Percentiles rank a stretch among this genome's conserved stretches.
phyloP scores from a whole-genome alignment of 2,888 invertebrate species.

The Bursaphelenchus okinawaensis region DNA sequence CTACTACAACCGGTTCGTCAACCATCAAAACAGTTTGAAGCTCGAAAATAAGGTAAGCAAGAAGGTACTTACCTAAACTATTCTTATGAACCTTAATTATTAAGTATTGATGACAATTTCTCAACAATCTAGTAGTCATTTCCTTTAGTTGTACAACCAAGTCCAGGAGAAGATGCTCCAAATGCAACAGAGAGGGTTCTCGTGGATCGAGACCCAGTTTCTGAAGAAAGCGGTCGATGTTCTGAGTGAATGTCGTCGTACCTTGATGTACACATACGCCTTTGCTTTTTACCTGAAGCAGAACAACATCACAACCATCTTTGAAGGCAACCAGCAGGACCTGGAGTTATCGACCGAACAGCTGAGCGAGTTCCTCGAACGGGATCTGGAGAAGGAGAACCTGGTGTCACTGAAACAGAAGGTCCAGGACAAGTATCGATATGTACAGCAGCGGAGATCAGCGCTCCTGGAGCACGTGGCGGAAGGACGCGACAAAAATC shows the following conservation, averaged over 20 bases:
- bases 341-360: constrained; percentile 89
- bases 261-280: constrained; percentile 97
- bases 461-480: constrained; percentile 92
- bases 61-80: constrained; percentile 3
- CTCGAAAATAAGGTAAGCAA: constrained; percentile 77
- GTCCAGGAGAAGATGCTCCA: constrained; percentile 98
- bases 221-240: constrained; percentile 77
- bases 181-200: constrained; percentile 98
- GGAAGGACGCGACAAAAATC: constrained; percentile 78
- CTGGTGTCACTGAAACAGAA: constrained; percentile 63
- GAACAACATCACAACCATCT: constrained; percentile 96
- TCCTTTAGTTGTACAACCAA: constrained; percentile 74
- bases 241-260: constrained; percentile 75
- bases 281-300: constrained; percentile 96
- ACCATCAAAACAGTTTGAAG: constrained; percentile 95
- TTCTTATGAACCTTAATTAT: no score
- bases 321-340: constrained; percentile 67
- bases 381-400: constrained; percentile 84
- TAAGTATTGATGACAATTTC: not conserved
- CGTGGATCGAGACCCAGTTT: constrained; percentile 99
- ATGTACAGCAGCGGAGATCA: constrained; percentile 93
- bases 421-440: constrained; percentile 66
- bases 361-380: constrained; percentile 91
- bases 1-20: constrained; percentile 98
- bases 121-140: not conserved